Percentiles rank a stretch among this genome's conserved stretches.
Evolutionary conservation across 2,113 vertebrate genomes (phyloP).

Genomic region (Thalassoma bifasciatum): DNA sequence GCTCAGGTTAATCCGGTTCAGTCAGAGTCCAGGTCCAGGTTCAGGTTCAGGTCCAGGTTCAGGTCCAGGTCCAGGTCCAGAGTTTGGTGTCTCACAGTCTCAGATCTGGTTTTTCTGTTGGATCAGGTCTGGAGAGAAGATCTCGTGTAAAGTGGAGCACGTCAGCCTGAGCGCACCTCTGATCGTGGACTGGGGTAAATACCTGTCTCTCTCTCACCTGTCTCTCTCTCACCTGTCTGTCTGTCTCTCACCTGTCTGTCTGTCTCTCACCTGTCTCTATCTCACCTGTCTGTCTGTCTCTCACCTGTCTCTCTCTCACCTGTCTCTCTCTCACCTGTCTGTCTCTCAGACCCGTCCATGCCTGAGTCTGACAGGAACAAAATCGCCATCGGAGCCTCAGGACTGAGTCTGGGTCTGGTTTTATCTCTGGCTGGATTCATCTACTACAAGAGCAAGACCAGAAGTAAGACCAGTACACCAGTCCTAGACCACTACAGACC

Average conservation of each 20-base stretch:
- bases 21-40: not conserved
- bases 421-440: constrained; percentile 68
- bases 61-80: not conserved
- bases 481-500: not conserved
- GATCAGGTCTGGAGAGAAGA: constrained; percentile 49
- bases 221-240: too few species aligned
- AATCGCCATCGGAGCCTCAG: constrained; percentile 54
- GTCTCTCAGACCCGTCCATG: constrained; percentile 29
- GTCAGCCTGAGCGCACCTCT: constrained; percentile 12
- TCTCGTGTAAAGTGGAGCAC: constrained; percentile 65
- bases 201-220: not conserved
- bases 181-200: constrained; percentile 56
- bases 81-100: too few species aligned
- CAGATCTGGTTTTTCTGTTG: constrained; percentile 18
- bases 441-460: constrained; percentile 59
- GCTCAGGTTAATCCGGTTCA: not conserved
- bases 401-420: constrained; percentile 66
- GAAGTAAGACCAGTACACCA: constrained; percentile 24
- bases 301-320: too few species aligned
- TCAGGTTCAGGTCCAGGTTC: not conserved
- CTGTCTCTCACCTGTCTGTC: too few species aligned
- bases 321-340: not conserved
- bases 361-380: constrained; percentile 48
- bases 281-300: too few species aligned
- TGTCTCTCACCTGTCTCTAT: too few species aligned